phyloP scores from a whole-genome alignment of 2,113 vertebrate genomes.

The Catharus minimus region DNA sequence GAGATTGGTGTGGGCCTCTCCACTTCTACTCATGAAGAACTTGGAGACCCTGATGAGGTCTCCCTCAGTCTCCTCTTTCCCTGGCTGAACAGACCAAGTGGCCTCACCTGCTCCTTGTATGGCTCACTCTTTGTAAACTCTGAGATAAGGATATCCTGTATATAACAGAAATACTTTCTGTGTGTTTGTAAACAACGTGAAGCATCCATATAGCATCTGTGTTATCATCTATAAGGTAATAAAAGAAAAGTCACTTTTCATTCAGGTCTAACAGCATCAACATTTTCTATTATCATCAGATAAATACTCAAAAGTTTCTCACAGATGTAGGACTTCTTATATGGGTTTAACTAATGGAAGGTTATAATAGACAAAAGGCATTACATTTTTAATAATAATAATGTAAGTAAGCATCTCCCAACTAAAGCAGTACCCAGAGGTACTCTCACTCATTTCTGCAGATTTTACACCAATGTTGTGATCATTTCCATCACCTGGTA shows the following conservation, averaged over 20 bases:
- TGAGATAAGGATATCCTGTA: not conserved
- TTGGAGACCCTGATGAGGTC: not conserved
- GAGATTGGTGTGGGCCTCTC: not conserved
- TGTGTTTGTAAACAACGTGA: not conserved
- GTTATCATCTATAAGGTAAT: not conserved
- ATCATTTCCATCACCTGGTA: not conserved
- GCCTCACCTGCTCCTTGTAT: not conserved
- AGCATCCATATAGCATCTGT: not conserved
- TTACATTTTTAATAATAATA: not conserved
- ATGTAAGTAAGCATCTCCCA: not conserved
- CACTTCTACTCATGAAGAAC: not conserved
- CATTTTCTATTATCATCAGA: not conserved
- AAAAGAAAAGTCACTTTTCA: not conserved
- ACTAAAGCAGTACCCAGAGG: not conserved
- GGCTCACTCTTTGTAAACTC: not conserved
- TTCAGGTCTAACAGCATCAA: not conserved
- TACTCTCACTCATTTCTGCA: not conserved
- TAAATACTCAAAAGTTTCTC: not conserved
- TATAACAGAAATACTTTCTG: not conserved
- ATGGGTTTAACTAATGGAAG: not conserved
- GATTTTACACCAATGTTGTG: not conserved
- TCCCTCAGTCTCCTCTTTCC: not conserved
- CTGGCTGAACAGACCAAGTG: not conserved
- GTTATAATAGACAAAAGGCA: not conserved
- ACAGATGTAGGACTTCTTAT: not conserved